Percentiles rank a stretch among this genome's conserved stretches.
These are phyloP conservation scores for Acipenser transmontanus DNA, from an alignment of 2,797 vertebrate species.

Conservation along the genomic window DNA sequence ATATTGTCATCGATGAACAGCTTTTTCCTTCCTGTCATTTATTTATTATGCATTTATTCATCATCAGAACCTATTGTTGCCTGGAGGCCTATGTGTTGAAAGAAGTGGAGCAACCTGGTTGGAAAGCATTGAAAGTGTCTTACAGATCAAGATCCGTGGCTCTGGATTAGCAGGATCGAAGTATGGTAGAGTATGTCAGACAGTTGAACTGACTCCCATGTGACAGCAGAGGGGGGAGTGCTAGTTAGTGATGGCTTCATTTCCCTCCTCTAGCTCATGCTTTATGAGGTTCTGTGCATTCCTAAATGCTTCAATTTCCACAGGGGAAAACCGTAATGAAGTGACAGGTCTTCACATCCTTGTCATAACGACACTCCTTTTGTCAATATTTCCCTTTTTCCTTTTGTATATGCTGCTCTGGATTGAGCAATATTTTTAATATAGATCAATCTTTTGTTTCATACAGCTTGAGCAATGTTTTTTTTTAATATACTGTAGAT, in stretches of 20 bases:
- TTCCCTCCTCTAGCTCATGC: background rate
- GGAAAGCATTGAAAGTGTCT: background rate
- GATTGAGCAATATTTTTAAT: too few species aligned
- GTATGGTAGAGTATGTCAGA: too few species aligned
- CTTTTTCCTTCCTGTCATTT: too few species aligned
- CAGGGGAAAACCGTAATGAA: background rate
- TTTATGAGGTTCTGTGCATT: too few species aligned
- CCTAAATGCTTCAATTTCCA: background rate
- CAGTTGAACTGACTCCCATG: too few species aligned
- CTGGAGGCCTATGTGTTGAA: slow-evolving; percentile 6
- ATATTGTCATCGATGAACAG: too few species aligned
- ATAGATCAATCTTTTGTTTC: too few species aligned
- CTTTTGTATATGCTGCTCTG: too few species aligned
- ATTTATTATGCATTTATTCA: background rate
- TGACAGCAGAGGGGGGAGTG: background rate
- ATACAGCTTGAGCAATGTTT: too few species aligned
- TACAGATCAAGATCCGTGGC: background rate
- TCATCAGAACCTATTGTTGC: background rate
- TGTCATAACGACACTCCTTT: background rate
- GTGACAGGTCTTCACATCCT: background rate
- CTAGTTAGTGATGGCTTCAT: background rate
- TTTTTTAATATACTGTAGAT: too few species aligned
- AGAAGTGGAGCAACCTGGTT: background rate
- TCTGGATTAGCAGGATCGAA: too few species aligned
- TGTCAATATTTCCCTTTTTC: too few species aligned